A percentile compares a stretch with the other conserved stretches of the same genome.
phyloP scores from a whole-genome alignment of 2,797 vertebrate genomes.

The Nasua narica region DNA sequence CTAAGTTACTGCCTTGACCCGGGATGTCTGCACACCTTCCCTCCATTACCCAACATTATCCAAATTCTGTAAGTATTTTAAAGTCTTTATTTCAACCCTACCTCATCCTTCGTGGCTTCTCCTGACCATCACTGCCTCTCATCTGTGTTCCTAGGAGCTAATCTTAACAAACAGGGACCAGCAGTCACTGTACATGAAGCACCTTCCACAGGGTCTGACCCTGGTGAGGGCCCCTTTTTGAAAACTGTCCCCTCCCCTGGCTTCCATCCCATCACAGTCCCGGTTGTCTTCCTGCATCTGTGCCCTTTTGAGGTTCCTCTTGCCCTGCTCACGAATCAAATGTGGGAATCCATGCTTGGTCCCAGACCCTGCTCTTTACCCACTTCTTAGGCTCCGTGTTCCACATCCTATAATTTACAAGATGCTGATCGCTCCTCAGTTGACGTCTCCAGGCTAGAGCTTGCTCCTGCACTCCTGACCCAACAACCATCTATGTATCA shows the following conservation, averaged over 20 bases:
- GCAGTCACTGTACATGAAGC: too few relatives aligned
- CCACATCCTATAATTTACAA: neutral
- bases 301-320: neutral
- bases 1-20: neutral
- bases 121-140: neutral
- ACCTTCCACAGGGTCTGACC: neutral
- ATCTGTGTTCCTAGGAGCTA: neutral
- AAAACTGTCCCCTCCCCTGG: neutral
- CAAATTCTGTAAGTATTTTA: neutral
- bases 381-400: neutral
- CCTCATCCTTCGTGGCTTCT: neutral
- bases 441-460: neutral
- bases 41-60: neutral
- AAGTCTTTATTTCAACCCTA: neutral
- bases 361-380: neutral
- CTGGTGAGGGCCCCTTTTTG: neutral
- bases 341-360: neutral
- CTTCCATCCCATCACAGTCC: neutral
- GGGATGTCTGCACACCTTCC: neutral
- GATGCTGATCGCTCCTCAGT: neutral
- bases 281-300: neutral
- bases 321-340: neutral
- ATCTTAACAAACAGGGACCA: neutral
- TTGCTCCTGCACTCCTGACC: neutral
- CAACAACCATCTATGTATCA: neutral